A percentile compares a stretch with the other conserved stretches of the same genome.
These are phyloP conservation scores for Pangasianodon gigas DNA, from an alignment of 2,113 vertebrate species.

Conservation along the genomic window DNA sequence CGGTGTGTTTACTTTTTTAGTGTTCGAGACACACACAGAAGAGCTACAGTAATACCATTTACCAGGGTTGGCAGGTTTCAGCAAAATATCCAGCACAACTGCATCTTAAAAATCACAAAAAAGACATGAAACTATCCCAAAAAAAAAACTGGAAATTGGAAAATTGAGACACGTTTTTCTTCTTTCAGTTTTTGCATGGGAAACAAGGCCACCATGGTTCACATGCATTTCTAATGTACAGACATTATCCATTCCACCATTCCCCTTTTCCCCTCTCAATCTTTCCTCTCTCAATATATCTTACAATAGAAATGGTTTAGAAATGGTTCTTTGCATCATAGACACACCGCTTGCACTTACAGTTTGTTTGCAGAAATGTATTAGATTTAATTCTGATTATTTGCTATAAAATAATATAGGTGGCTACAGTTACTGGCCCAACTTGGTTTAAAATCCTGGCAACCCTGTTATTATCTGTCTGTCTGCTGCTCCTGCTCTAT, in stretches of 20 bases:
- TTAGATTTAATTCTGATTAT: background rate
- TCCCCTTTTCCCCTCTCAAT: background rate
- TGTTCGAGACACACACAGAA: background rate
- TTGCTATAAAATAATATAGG: background rate
- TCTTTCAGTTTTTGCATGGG: background rate
- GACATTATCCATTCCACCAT: background rate
- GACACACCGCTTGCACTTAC: background rate
- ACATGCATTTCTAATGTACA: background rate
- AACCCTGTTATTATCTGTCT: background rate
- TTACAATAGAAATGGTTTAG: background rate
- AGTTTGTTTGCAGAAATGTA: background rate
- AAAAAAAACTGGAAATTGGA: background rate
- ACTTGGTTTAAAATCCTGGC: background rate
- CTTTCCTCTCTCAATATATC: background rate
- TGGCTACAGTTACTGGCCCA: background rate
- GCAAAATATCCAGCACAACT: background rate
- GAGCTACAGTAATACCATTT: background rate
- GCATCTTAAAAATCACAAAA: background rate
- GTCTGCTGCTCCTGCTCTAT: background rate
- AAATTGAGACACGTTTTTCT: background rate
- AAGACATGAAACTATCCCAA: background rate
- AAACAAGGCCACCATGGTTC: background rate
- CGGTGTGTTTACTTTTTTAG: background rate
- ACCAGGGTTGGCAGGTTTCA: background rate
- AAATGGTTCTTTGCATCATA: background rate